A percentile compares a stretch with the other conserved stretches of the same genome.
These are phyloP conservation scores for Dinoponera quadriceps DNA, from an alignment of 1,140 invertebrate genomes.

Conservation along the genomic window DNA sequence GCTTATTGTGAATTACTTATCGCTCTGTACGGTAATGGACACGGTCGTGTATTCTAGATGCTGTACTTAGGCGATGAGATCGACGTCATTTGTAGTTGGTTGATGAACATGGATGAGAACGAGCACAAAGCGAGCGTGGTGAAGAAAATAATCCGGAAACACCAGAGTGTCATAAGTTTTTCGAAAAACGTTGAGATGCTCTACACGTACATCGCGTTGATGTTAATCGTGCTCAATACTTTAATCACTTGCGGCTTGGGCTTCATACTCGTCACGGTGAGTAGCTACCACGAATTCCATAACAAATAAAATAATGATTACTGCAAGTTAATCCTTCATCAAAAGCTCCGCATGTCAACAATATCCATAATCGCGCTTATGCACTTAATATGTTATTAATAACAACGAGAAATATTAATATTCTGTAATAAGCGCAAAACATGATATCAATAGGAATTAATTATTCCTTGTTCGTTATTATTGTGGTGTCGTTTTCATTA, in stretches of 20 bases:
- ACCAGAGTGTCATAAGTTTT: constrained; percentile 47
- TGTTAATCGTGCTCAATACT: constrained; percentile 50
- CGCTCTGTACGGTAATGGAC: neutral
- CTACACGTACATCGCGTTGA: constrained; percentile 38
- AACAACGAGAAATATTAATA: too few species aligned
- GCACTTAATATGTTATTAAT: too few species aligned
- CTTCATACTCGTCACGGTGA: constrained; percentile 59
- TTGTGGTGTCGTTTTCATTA: neutral
- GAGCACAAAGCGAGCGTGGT: neutral
- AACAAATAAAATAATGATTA: neutral
- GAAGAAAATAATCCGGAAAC: constrained; percentile 39
- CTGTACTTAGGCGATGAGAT: constrained; percentile 48
- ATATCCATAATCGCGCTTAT: too few species aligned
- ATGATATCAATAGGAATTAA: neutral
- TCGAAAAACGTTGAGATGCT: constrained; percentile 27
- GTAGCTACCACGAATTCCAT: neutral
- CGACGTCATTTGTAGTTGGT: constrained; percentile 28
- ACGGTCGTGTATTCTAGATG: constrained; percentile 18
- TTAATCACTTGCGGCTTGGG: constrained; percentile 36
- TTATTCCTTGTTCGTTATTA: neutral
- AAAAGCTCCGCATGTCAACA: too few species aligned
- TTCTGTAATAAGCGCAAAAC: too few species aligned
- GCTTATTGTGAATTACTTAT: neutral
- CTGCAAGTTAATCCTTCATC: neutral
- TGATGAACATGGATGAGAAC: neutral